Base-by-base conservation (phyloP, 1,140 invertebrate species). In the Ptiloglossa arizonensis region DNA sequence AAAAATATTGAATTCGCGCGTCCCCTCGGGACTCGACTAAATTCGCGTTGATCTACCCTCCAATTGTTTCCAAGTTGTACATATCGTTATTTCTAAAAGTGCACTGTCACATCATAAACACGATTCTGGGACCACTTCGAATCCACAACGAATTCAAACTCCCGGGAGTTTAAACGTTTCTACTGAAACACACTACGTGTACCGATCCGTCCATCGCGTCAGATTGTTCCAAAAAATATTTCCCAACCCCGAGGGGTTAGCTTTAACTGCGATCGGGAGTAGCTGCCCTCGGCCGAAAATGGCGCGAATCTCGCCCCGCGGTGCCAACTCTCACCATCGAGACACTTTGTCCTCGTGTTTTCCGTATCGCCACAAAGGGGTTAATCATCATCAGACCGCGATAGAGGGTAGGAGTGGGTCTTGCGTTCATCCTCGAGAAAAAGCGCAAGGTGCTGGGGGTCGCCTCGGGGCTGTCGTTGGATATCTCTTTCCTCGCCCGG, bases 381-480 rank as follows among this genome's bases (percentile, higher is more conserved):
- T 79, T 83, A 83, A 82, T 82, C 76, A 73, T 79, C 75, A 62
- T 69, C 76, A 82, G 75, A 27, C 27, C 59, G 66, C 32, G 66
- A 79, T 83, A 83, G 52, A 57, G 70, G 46, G 19, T 29, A 38
- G 54, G 79, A 56, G 44, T 44, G 19, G 56, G 68, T 48, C 64
- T 84, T 29, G 52, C 60, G 71, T 69, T 80, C 66, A 78, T 70
- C 70, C 69, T 84, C 63, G 67, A 79, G 44, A 17, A 66, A 52
- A 24, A 54, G 44, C 22, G 62, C 13, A 59, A 52, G 54, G 29
- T 74, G 80, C 41, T 44, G 38, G 9, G 44, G 60, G 15, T 71
- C 44, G 71, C 64, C 66, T 46, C 66, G 17, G 17, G 46, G 50
- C 44, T 35, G 22, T 54, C 67, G 52, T 6, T 64, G 11, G 27